Base-by-base conservation (phyloP, 2,113 vertebrate genomes). In the Aphyosemion australe region DNA sequence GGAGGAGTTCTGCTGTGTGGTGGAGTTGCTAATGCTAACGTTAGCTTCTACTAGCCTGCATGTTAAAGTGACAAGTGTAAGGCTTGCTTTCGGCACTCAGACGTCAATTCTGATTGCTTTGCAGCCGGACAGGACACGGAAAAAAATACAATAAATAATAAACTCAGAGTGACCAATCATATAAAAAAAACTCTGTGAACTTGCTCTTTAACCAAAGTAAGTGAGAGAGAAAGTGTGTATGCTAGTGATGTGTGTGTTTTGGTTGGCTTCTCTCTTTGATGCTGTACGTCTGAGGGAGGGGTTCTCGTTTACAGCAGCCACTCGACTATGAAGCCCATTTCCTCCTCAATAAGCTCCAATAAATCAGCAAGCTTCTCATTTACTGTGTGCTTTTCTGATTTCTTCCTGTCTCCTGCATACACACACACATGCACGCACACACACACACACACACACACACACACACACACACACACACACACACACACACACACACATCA, bases 281-380 rank as follows among this genome's bases (percentile, higher is more conserved):
- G 70, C 62, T 16, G 61, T 55, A 39, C 37, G 48, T 58, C 54
- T 65, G 55, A 54, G 42, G 61, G 77, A 62, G 84, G 78, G 67
- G 70, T 74, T 8, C 83, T 86, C 50, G 32, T 89, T 88, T 81
- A 88, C 84, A 89, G 84, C 68, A 85, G 67, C 75, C 91, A 84
- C 77, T 87, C 83, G 79, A 87, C 89, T 88, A 84, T 88, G 84
- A 87, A 72, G 73, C 74, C 74, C 79, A 90, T 89, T 88, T 90
- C 90, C 88, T 88, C 63, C 46, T 81, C 73, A 84, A 88, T 84
- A 85, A 89, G 58, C 60, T 79, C 53, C 76, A 64, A 85, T 89
- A 89, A 91, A 91, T 89, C 83, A 88, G 65, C 83, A 18, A 45
- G 48, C 34, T 71, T 69, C 65, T 73, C 70, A 32, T 59, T 54